Percentiles rank a stretch among this genome's conserved stretches.
phyloP scores from a whole-genome alignment of 2,113 vertebrate species.

The Hemibagrus wyckioides region DNA sequence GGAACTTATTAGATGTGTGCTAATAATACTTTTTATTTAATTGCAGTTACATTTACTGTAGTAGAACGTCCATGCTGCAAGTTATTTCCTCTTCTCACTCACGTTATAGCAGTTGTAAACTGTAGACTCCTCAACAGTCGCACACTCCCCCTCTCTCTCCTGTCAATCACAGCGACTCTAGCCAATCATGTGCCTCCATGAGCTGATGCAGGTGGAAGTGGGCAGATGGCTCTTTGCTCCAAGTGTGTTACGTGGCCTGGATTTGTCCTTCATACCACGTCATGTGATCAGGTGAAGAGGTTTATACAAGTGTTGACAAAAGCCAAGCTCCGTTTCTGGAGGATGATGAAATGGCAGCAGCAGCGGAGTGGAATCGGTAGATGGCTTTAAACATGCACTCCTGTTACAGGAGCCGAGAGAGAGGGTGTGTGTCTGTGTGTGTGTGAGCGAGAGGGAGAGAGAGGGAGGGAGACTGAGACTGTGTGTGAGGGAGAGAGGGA shows the following conservation, averaged over 20 bases:
- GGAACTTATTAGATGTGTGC: neutral
- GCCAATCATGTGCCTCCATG: too few relatives aligned
- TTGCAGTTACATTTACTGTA: neutral
- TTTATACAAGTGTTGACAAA: conserved; percentile 55
- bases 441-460: neutral
- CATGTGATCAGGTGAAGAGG: conserved; percentile 56
- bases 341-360: conserved; percentile 60
- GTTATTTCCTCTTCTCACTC: neutral
- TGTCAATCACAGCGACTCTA: too few relatives aligned
- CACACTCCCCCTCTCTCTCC: too few relatives aligned
- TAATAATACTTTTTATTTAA: too few relatives aligned
- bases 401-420: conserved; percentile 26
- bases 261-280: conserved; percentile 36
- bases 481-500: neutral
- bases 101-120: neutral
- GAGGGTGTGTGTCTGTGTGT: neutral
- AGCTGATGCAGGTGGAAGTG: too few relatives aligned
- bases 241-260: too few relatives aligned
- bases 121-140: neutral
- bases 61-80: neutral
- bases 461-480: neutral
- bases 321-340: conserved; percentile 60
- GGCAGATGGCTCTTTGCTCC: too few relatives aligned
- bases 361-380: neutral
- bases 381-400: neutral